These are phyloP conservation scores for Peromyscus polionotus DNA, from an alignment of 2,113 vertebrate species.

Conservation along the genomic window DNA sequence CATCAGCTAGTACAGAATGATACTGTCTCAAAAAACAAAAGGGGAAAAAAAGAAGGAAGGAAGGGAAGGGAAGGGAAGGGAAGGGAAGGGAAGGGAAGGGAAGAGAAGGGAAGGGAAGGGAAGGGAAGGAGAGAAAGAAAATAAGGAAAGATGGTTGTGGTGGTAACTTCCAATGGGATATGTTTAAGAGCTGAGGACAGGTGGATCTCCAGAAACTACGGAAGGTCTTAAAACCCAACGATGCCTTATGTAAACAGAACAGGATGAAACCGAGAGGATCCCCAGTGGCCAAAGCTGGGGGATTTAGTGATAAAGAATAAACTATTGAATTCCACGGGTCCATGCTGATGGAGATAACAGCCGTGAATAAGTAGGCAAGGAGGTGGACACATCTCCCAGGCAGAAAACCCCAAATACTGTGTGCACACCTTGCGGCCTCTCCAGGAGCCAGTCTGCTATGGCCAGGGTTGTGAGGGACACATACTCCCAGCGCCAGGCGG, in stretches of 20 bases:
- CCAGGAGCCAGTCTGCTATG: background rate
- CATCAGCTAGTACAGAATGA: background rate
- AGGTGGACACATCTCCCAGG: background rate
- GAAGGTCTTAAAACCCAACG: background rate
- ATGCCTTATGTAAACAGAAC: background rate
- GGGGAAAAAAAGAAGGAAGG: no score
- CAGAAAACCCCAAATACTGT: background rate
- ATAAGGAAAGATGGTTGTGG: no score
- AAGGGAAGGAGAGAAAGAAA: background rate
- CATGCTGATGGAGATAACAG: background rate
- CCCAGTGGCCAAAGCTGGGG: background rate
- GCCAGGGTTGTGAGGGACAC: background rate
- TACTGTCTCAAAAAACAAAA: background rate
- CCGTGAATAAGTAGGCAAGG: background rate
- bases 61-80: background rate
- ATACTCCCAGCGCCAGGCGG: background rate
- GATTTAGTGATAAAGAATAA: background rate
- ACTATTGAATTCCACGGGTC: background rate
- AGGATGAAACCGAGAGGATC: background rate
- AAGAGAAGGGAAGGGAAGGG: background rate
- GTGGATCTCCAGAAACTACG: background rate
- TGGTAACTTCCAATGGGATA: background rate
- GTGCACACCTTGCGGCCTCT: background rate
- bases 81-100: background rate
- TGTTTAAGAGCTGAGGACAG: background rate